phyloP scores from a whole-genome alignment of 1,140 invertebrate species.

The Colletes gigas region DNA sequence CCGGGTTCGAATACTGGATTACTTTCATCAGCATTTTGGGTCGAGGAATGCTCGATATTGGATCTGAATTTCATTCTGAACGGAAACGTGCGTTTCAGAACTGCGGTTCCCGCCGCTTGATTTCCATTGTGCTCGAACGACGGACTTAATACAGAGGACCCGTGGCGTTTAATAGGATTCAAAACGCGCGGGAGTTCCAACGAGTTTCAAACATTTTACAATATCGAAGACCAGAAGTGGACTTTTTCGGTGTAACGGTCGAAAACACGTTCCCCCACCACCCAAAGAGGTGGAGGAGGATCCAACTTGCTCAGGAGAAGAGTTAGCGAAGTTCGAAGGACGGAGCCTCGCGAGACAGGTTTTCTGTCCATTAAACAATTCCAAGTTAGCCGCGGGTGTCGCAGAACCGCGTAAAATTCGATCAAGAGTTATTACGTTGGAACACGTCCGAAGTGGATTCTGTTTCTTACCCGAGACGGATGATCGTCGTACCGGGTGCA shows the following conservation, averaged over 20 bases:
- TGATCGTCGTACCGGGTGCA: constrained; percentile 23
- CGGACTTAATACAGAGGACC: no score
- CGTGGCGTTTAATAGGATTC: no score
- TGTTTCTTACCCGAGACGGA: not conserved
- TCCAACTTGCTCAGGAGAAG: not conserved
- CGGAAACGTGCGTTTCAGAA: no score
- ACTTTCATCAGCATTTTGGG: no score
- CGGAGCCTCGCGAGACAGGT: not conserved
- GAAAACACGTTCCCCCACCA: not conserved
- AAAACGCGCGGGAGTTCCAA: no score
- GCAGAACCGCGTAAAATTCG: not conserved
- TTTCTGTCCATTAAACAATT: not conserved
- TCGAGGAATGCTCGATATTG: no score
- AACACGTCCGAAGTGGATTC: not conserved
- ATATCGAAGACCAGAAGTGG: no score
- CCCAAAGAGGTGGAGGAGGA: not conserved
- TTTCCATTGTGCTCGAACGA: no score
- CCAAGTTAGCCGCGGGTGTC: not conserved
- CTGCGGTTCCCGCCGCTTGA: no score
- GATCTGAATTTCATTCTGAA: not conserved
- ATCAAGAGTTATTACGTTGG: not conserved
- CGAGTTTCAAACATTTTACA: no score
- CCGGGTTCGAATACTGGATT: no score
- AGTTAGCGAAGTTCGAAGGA: not conserved
- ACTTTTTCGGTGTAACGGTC: not conserved